Base-by-base conservation (phyloP, 2,888 invertebrate species). In the Andrena hattorfiana region DNA sequence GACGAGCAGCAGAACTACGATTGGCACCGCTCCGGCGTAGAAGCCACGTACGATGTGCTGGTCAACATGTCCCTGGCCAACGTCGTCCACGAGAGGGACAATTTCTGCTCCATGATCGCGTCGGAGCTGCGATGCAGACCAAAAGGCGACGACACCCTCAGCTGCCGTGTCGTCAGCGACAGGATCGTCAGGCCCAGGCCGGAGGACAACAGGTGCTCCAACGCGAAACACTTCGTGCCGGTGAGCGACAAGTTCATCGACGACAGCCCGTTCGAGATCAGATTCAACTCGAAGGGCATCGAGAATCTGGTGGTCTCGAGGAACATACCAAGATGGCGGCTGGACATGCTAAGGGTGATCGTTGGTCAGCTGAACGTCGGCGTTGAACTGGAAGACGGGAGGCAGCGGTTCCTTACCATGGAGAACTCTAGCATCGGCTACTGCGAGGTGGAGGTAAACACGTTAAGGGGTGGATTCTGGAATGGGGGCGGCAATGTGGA, bases 241-340 rank as follows among this genome's bases (percentile, higher is more conserved):
- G 35, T 77, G 0, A 60, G 7, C 16, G 60, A 76, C 0, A 62
- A 35, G 23, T 87, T 87, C 35, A 32, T 86, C 10, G 56, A 59
- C 42, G 73, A 16, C 0, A 81, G 86, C 2, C 85, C 85, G 0
- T 89, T 89, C 60, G 89, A 89, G 69, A 69, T 89, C 20, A 67
- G 87, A 48, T 89, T 87, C 70, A 85, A 89, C 49, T 1, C 69
- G 1, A 74, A 10, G 0, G 88, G 88, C 1, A 84, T 90, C 28
- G 85, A 90, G 51, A 89, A 89, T 30, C 63, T 89, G 7, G 82
- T 90, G 13, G 86, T 89, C 7, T 30, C 77, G 2, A 85, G 85
- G 48, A 63, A 74, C 1, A 86, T 88, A n/a, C 66, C 86, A 5
- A 80, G 86, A 26, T 83, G 85, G 84, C 67, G 80, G 23, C 54